Conservation (phyloP, 2,888 invertebrate species). For the Eumerus sabulonum region DNA sequence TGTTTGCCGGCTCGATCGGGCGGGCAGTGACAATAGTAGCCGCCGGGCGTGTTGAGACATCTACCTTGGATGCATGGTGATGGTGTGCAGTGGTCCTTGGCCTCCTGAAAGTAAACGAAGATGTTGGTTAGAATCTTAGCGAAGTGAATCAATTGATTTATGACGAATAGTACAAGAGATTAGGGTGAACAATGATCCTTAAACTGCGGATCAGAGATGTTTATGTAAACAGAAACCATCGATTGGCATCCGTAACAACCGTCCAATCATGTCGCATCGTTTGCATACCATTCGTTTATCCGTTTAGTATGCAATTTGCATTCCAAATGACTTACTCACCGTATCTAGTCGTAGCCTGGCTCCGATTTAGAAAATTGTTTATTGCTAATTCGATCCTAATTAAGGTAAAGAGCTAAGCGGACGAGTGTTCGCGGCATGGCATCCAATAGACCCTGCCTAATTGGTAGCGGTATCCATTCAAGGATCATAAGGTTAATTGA, state of each 20-base stretch:
- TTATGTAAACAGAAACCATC: too few species aligned
- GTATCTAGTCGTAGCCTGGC: conserved; percentile 38
- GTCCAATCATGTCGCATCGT: background rate
- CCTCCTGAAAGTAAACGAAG: conserved; percentile 81
- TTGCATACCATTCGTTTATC: too few species aligned
- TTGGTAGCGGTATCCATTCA: conserved; percentile 62
- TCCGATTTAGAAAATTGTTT: conserved; percentile 64
- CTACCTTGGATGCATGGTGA: conserved; percentile 93
- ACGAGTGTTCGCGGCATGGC: too few species aligned
- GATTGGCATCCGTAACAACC: background rate
- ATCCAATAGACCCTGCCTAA: conserved; percentile 36
- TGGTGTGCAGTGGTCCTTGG: conserved; percentile 93
- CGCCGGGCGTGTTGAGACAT: conserved; percentile 92
- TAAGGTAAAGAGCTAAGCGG: conserved; percentile 25
- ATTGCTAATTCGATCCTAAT: conserved; percentile 62
- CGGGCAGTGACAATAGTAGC: conserved; percentile 95
- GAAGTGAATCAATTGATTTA: too few species aligned
- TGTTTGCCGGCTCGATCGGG: conserved; percentile 92
- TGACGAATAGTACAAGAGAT: too few species aligned
- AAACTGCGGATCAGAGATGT: too few species aligned
- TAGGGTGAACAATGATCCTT: too few species aligned
- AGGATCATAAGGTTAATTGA: conserved; percentile 65
- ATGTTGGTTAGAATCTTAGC: background rate
- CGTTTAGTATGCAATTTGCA: too few species aligned
- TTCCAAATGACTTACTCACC: too few species aligned